A percentile compares a stretch with the other conserved stretches of the same genome.
phyloP scores from a whole-genome alignment of 2,888 invertebrate genomes.

The Cinara cedri region DNA sequence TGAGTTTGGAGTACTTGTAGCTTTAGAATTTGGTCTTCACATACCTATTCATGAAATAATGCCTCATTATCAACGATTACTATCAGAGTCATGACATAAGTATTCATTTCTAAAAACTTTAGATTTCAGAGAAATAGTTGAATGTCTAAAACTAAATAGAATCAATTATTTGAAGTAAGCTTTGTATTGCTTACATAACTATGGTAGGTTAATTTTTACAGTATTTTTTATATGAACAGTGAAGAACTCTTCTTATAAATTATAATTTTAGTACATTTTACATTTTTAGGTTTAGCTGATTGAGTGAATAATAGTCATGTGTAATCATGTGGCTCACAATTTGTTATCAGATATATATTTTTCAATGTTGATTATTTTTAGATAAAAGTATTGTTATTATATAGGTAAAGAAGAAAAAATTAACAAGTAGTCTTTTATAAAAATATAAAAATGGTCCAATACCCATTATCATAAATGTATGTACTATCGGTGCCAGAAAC shows the following conservation, averaged over 20 bases:
- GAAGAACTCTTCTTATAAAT: background rate
- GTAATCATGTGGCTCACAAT: background rate
- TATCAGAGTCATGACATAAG: constrained; percentile 84
- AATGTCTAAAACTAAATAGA: constrained; percentile 22
- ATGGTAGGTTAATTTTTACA: background rate
- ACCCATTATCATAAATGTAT: too few relatives aligned
- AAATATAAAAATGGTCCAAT: too few relatives aligned
- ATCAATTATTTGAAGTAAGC: constrained; percentile 15
- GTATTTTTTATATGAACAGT: background rate
- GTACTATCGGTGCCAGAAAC: too few relatives aligned
- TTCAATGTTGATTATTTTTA: background rate
- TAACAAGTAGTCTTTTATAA: too few relatives aligned
- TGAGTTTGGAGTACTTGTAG: constrained; percentile 93
- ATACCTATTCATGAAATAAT: constrained; percentile 89
- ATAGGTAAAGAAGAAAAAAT: background rate
- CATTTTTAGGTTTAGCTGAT: background rate
- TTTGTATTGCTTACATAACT: background rate
- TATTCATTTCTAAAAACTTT: background rate
- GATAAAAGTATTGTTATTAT: constrained; percentile 8
- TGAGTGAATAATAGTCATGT: background rate
- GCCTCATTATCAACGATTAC: constrained; percentile 92
- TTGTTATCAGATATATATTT: constrained; percentile 15
- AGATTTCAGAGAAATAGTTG: constrained; percentile 32
- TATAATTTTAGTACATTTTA: background rate
- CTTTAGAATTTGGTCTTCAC: constrained; percentile 92